Conservation (phyloP, 92 coral and sea anemone species). For the Hydrozoanthus gracilis region DNA sequence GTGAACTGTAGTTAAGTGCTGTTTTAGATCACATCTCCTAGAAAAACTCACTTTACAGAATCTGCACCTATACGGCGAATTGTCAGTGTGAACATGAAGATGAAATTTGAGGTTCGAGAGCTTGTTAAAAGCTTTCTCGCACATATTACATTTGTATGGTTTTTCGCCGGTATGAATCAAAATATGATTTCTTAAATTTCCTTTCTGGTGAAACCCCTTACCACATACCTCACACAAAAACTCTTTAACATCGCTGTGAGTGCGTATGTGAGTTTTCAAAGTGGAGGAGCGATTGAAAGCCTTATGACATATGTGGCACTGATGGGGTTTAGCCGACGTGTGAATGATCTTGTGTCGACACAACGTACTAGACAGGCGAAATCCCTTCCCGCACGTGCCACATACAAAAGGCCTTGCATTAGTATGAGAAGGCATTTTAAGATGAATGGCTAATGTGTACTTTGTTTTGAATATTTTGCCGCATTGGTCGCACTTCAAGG, state of each 20-base stretch:
- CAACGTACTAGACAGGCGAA: slow-evolving; percentile 84
- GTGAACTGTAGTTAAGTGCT: slow-evolving; percentile 43
- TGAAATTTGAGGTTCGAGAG: slow-evolving; percentile 89
- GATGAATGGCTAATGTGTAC: slow-evolving; percentile 87
- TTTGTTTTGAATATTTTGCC: slow-evolving; percentile 88
- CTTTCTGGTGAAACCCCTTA: slow-evolving; percentile 92
- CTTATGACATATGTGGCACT: slow-evolving; percentile 82
- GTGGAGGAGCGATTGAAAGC: slow-evolving; percentile 93
- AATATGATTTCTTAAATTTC: slow-evolving; percentile 85
- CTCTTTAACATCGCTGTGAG: slow-evolving; percentile 84
- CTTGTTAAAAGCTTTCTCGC: slow-evolving; percentile 90
- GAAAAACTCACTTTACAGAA: slow-evolving; percentile 83
- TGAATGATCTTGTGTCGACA: slow-evolving; percentile 93
- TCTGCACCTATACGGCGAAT: slow-evolving; percentile 82
- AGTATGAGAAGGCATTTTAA: slow-evolving; percentile 90
- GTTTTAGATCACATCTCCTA: slow-evolving; percentile 84
- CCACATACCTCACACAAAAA: slow-evolving; percentile 83
- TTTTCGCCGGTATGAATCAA: slow-evolving; percentile 92
- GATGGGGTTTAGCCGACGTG: slow-evolving; percentile 84
- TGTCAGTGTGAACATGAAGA: slow-evolving; percentile 87
- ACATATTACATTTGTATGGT: slow-evolving; percentile 79
- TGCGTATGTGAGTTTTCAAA: slow-evolving; percentile 84
- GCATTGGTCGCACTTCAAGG: slow-evolving; percentile 81
- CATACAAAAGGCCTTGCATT: slow-evolving; percentile 89
- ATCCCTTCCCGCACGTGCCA: slow-evolving; percentile 86